Evolutionary conservation across 2,113 vertebrate species (phyloP), one percentile per base, ranked within the genome.

Genomic region (Gracilinanus agilis): DNA sequence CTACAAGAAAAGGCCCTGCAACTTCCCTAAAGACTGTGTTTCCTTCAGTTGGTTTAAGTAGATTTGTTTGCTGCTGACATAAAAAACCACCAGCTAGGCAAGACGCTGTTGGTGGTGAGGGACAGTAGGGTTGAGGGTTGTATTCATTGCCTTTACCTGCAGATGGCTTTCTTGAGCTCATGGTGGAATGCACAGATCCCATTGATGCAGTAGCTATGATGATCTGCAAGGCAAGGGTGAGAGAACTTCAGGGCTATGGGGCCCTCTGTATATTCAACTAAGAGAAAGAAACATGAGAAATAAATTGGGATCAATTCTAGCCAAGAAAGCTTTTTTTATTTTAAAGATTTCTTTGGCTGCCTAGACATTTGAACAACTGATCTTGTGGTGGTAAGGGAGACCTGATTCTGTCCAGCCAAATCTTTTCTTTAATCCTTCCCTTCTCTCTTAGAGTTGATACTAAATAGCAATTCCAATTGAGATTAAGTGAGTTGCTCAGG

Each of bases 181-280:
- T 95, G 98, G 95, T 99, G 98, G 96, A 98, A 98, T 3, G 97
- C 96, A 0, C 98, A 99, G 75, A 97, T 96, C 12, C 98, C 98
- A 0, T 98, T 98, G 95, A 99, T 98, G 55, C 98, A 99, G 44
- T 98, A 99, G 95, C 97, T 98, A 27, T 98, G 61, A 53, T 98
- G 98, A 0, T 98, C 98, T 92, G 98, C 98, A 12, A 98, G 97
- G 91, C 98, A 99, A 89, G 97, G 96, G 56, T 98, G 98, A 93
- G 98, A 98, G 40, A 98, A 97, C 97, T 98, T 98, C 97, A 99
- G 88, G 88, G 98, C 98, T 94, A 97, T 95, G 0, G 96, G 96
- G 88, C 93, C 98, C 94, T 98, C 98, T 44, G 75, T 90, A 61
- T 96, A 96, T 67, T 98, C 97, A 89, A 83, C 97, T 98, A 97